A percentile compares a stretch with the other conserved stretches of the same genome.
Evolutionary conservation across 2,113 vertebrate genomes (phyloP).

Genomic region (Gallinago undulata): DNA sequence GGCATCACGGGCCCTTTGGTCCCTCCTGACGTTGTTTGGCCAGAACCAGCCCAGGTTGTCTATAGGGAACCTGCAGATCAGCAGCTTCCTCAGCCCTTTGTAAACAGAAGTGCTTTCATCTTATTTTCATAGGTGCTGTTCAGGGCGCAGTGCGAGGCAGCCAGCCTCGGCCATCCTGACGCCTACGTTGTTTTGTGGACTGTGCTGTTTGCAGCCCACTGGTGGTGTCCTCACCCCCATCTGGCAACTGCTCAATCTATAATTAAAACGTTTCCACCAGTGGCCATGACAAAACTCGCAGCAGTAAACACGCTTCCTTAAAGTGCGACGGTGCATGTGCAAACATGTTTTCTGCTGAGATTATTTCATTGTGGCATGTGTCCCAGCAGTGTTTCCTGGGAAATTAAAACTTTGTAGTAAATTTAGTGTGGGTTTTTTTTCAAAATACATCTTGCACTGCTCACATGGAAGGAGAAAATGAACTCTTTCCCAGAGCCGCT

Average conservation of each 20-base stretch:
- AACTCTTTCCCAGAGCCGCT: not conserved
- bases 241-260: not conserved
- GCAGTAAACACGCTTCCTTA: not conserved
- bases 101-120: not conserved
- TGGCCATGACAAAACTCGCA: not conserved
- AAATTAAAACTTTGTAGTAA: not conserved
- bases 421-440: not conserved
- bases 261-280: not conserved
- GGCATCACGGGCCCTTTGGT: not conserved
- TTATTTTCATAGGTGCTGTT: not conserved
- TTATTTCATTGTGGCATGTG: not conserved
- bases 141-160: not conserved
- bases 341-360: not conserved
- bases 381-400: not conserved
- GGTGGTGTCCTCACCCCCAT: not conserved
- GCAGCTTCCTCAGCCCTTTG: not conserved
- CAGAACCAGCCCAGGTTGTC: not conserved
- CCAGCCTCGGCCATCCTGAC: not conserved
- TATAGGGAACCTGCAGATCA: not conserved
- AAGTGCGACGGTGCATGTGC: not conserved
- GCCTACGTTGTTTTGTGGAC: not conserved
- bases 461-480: not conserved
- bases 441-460: fast-evolving
- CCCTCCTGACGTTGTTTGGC: not conserved
- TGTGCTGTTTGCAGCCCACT: not conserved